Percentiles rank a stretch among this genome's conserved stretches.
Evolutionary conservation across 2,113 vertebrate species (phyloP).

Genomic region (Perca schrenkii): DNA sequence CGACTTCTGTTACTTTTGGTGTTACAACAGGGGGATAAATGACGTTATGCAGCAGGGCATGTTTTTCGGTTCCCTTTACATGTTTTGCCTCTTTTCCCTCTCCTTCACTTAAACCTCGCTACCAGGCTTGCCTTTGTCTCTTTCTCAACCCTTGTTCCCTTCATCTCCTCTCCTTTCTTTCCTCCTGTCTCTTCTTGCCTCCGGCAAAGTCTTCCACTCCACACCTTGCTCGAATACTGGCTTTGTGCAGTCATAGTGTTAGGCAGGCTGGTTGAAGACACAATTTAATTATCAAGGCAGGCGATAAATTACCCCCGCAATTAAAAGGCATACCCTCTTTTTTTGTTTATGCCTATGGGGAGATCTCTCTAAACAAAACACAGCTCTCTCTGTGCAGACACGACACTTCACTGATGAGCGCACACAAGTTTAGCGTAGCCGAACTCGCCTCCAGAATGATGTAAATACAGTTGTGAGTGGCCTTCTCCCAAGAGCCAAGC

Average conservation of each 20-base stretch:
- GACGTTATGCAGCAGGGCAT: conserved; percentile 10
- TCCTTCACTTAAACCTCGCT: conserved; percentile 30
- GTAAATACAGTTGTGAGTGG: conserved; percentile 66
- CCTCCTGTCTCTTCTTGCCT: conserved; percentile 15
- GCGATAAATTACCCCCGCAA: conserved; percentile 69
- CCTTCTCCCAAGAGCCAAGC: conserved; percentile 64
- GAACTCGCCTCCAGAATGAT: conserved; percentile 47
- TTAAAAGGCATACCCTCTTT: conserved; percentile 59
- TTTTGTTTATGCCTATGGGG: conserved; percentile 65
- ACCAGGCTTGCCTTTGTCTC: conserved; percentile 20
- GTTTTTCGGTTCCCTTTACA: conserved; percentile 21
- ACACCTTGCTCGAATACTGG: conserved; percentile 12
- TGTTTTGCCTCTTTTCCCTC: conserved; percentile 16
- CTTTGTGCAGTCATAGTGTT: conserved; percentile 30
- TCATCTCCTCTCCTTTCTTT: conserved; percentile 3
- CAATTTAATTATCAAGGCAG: conserved; percentile 77
- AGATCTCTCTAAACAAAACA: conserved; percentile 56
- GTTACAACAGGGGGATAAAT: conserved; percentile 17
- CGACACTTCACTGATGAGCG: conserved; percentile 56
- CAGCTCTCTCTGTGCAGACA: conserved; percentile 13
- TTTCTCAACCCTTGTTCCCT: not conserved
- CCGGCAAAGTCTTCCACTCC: conserved; percentile 35
- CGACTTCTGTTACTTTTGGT: conserved; percentile 31
- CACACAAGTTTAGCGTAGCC: conserved; percentile 10
- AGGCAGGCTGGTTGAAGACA: conserved; percentile 53